A percentile compares a stretch with the other conserved stretches of the same genome.
These are phyloP conservation scores for Cottus gobio DNA, from an alignment of 2,113 vertebrate genomes.

Conservation along the genomic window DNA sequence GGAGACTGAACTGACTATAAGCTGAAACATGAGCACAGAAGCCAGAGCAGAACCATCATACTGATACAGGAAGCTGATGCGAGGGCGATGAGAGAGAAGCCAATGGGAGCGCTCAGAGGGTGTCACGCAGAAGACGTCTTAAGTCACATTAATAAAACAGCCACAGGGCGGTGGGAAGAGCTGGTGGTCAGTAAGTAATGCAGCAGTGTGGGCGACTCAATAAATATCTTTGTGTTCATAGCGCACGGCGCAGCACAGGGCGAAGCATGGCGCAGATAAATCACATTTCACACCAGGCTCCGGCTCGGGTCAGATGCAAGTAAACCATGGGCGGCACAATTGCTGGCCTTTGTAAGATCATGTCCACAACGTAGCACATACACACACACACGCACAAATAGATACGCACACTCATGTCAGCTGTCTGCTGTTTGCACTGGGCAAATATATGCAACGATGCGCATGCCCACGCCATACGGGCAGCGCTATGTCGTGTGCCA, in stretches of 20 bases:
- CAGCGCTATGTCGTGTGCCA: constrained; percentile 68
- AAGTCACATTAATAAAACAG: constrained; percentile 47
- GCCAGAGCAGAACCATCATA: constrained; percentile 14
- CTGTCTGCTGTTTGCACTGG: constrained; percentile 60
- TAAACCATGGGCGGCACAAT: constrained; percentile 73
- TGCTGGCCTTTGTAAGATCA: constrained; percentile 60
- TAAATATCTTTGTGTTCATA: constrained; percentile 77
- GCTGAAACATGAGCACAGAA: constrained; percentile 24
- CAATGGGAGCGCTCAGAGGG: constrained; percentile 1
- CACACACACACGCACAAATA: constrained; percentile 49
- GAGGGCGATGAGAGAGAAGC: constrained; percentile 4
- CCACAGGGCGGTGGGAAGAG: constrained; percentile 52
- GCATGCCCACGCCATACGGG: constrained; percentile 58
- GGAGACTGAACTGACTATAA: constrained; percentile 24
- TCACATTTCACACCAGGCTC: constrained; percentile 80
- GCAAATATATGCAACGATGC: constrained; percentile 74
- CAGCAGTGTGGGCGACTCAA: constrained; percentile 70
- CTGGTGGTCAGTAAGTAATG: constrained; percentile 64
- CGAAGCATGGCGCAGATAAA: constrained; percentile 66
- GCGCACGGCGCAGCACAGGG: constrained; percentile 52
- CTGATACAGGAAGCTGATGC: neutral
- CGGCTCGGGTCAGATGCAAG: constrained; percentile 61
- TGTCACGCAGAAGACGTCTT: constrained; percentile 3
- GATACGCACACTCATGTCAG: constrained; percentile 57
- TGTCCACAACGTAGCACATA: constrained; percentile 45